These are phyloP conservation scores for Choristoneura rosaceana DNA, from an alignment of 2,888 invertebrate genomes.

Conservation along the genomic window DNA sequence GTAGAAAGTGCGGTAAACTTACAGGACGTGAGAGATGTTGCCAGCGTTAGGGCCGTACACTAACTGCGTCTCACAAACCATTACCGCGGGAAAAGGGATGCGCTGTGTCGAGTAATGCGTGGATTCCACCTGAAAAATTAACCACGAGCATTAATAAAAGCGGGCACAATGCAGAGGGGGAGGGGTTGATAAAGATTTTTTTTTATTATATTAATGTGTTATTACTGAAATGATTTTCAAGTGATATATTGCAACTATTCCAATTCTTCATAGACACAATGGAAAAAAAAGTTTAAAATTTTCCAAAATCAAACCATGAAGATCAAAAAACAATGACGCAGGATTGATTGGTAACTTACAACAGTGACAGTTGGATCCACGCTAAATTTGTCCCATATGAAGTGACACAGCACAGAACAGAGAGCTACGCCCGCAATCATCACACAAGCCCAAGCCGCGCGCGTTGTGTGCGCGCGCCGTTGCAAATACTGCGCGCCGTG, in stretches of 20 bases:
- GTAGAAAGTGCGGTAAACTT: conserved; percentile 50
- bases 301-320: neutral
- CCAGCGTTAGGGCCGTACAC: conserved; percentile 63
- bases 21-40: conserved; percentile 68
- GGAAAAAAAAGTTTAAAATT: too few species aligned
- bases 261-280: too few species aligned
- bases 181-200: too few species aligned
- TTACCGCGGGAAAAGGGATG: conserved; percentile 69
- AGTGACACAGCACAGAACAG: conserved; percentile 67
- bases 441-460: conserved; percentile 59
- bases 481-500: conserved; percentile 68
- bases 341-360: conserved; percentile 54
- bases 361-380: conserved; percentile 75
- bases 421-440: conserved; percentile 58
- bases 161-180: too few species aligned
- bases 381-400: conserved; percentile 73
- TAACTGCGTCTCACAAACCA: conserved; percentile 62
- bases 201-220: too few species aligned
- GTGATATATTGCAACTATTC: too few species aligned
- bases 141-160: too few species aligned
- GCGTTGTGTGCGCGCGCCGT: conserved; percentile 50
- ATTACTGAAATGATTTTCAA: too few species aligned
- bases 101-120: conserved; percentile 67
- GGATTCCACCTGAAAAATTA: conserved; percentile 66
- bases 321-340: too few species aligned